Base-by-base conservation (phyloP, 1,140 invertebrate genomes). In the Drosophila orosa region DNA sequence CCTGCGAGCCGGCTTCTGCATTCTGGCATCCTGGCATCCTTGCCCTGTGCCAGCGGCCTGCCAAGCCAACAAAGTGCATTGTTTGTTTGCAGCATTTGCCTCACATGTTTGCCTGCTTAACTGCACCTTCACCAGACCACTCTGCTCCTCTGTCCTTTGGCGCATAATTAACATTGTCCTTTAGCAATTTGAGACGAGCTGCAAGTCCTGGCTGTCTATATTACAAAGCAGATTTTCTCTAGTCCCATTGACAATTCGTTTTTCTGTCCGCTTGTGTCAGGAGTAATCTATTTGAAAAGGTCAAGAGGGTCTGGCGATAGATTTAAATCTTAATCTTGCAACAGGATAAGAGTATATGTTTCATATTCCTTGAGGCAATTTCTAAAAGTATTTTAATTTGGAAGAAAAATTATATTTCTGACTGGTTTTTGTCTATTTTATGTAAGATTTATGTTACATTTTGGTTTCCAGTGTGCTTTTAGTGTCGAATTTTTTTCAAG, bases 111-210 rank as follows among this genome's bases (percentile, higher is more conserved):
- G 82, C 83, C 85, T 90, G 79, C 80, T 84, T 80, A 89, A 80
- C 76, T 87, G 67, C 76, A 66, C 44, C 52, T 68, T 15, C 63
- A 69, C 47, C 65, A 24, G 50, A 33, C 54, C 54, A 22, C 71
- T 19, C 40, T 61, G 29, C 48, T 71, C 56, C 68, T 67, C 74
- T 52, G 77, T 84, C 76, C 85, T 90, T 90, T 80, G 77, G 73
- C 80, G 85, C 85, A 89, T 89, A 89, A 89, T 89, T 89, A 89
- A 89, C 80, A 89, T 89, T 89, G 84, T 89, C 84, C 84, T 89
- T 89, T 89, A 69, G 84, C 80, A 87, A 89, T 84, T 87, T 89
- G 80, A 87, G 84, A 74, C 83, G 77, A 67, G 25, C 24, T 67
- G 69, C 33, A 29, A 24, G 45, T 52, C 37, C 33, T 29, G 13